Base-by-base conservation (phyloP, 1,140 invertebrate species). In the Penaeus indicus region DNA sequence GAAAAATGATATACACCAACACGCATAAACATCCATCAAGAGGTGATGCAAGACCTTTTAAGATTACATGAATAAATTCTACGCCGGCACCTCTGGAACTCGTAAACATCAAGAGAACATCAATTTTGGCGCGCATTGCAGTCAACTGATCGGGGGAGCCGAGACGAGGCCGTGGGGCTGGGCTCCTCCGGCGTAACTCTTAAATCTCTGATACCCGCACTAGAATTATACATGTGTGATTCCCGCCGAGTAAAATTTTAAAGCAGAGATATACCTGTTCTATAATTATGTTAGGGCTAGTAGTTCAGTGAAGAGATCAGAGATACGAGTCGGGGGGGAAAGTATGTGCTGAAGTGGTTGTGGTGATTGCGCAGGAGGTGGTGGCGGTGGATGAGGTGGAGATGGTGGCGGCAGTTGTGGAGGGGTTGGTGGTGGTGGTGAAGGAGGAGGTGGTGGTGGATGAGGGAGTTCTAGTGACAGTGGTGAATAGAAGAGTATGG, bases 51-150 rank as follows among this genome's bases (percentile, higher is more conserved):
- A 80, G 47, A 60, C 19, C 16, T 32, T 61, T 47, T 47, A 80
- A 80, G 47, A 80, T 80, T 42, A 80, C 38, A 32, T 60, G 78
- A 80, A 80, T 80, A 80, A 80, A 80, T 80, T 32, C 22, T 42
- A 16, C 10, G 78, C 78, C 27, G 78, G 78, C 78, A 80, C 78
- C 78, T 80, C 47, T 25, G 78, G 47, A 80, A 42, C 78, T 80
- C 78, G 78, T 80, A 80, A 80, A 80, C 78, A 80, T 80, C 61
- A 13, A n/a, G 47, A 80, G 78, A 80, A 80, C 78, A 80, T 80
- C 78, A 80, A 80, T 80, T 80, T 80, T 60, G 78, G 78, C 78
- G 78, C 78, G 78, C 78, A 80, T 42, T 80, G 78, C 78, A 80
- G 78, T 80, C 78, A 80, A 47, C 78, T 80, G 78, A 80, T 80